Percentiles rank a stretch among this genome's conserved stretches.
phyloP scores from a whole-genome alignment of 1,140 invertebrate species.

The Diachasma alloeum region DNA sequence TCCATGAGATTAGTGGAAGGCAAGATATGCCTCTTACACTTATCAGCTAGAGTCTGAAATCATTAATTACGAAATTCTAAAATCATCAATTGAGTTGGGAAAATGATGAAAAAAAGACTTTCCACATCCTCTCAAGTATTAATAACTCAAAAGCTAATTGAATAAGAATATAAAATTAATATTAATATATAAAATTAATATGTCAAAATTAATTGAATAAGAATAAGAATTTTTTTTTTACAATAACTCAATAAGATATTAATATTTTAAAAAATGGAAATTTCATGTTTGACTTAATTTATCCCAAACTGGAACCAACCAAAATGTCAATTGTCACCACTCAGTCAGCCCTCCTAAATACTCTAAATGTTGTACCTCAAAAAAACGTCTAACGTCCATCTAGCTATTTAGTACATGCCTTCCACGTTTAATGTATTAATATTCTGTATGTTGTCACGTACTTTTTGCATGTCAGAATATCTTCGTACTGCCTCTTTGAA shows the following conservation, averaged over 20 bases:
- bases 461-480: conserved; percentile 82
- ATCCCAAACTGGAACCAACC: too few species aligned
- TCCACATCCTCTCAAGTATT: too few species aligned
- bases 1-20: conserved; percentile 57
- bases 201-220: too few species aligned
- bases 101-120: too few species aligned
- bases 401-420: conserved; percentile 11
- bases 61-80: background rate
- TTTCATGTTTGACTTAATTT: too few species aligned
- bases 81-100: background rate
- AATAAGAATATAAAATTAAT: too few species aligned
- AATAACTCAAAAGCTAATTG: too few species aligned
- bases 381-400: background rate
- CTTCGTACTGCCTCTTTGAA: conserved; percentile 81
- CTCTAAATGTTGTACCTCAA: conserved; percentile 12
- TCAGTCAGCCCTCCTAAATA: background rate
- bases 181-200: too few species aligned
- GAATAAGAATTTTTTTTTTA: too few species aligned
- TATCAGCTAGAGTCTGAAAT: conserved; percentile 69
- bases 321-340: background rate
- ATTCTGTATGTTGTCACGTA: conserved; percentile 49
- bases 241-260: too few species aligned
- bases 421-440: conserved; percentile 14
- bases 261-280: too few species aligned
- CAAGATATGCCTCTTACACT: conserved; percentile 79